Percentiles rank a stretch among this genome's conserved stretches.
phyloP scores from a whole-genome alignment of 2,888 invertebrate species.

The Andrena praecox region DNA sequence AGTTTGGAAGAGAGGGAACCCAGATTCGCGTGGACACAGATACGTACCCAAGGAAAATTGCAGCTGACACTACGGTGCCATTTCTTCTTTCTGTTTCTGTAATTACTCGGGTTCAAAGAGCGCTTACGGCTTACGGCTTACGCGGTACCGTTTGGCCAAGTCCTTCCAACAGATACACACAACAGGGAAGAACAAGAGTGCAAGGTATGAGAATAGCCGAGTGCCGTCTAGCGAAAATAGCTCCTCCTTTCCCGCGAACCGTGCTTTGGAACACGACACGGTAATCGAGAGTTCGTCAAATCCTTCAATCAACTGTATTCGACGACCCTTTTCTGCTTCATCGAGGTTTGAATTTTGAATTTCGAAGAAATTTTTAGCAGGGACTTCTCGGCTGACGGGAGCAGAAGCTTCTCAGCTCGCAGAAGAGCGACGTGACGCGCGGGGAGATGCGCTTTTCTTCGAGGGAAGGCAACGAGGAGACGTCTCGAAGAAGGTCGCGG shows the following conservation, averaged over 20 bases:
- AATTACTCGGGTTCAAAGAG: slow-evolving; percentile 9
- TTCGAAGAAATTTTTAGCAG: too few species aligned
- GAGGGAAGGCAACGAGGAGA: neutral
- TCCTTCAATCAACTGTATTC: too few species aligned
- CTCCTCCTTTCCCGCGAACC: slow-evolving; percentile 24
- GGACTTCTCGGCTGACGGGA: too few species aligned
- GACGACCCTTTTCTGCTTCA: too few species aligned
- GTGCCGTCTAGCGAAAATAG: slow-evolving; percentile 37
- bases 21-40: too few species aligned
- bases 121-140: neutral
- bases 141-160: slow-evolving; percentile 1
- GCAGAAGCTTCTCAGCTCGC: neutral
- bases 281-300: neutral
- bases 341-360: too few species aligned
- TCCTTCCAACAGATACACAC: neutral
- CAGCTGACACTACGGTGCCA: too few species aligned
- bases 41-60: too few species aligned
- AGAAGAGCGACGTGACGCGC: neutral
- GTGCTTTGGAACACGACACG: neutral
- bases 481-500: slow-evolving; percentile 1
- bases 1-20: too few species aligned
- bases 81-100: neutral
- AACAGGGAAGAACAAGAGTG: neutral
- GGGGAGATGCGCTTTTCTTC: neutral
- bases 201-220: slow-evolving; percentile 5